These are phyloP conservation scores for Zaprionus lineosus DNA, from an alignment of 2,888 invertebrate genomes.

Conservation along the genomic window DNA sequence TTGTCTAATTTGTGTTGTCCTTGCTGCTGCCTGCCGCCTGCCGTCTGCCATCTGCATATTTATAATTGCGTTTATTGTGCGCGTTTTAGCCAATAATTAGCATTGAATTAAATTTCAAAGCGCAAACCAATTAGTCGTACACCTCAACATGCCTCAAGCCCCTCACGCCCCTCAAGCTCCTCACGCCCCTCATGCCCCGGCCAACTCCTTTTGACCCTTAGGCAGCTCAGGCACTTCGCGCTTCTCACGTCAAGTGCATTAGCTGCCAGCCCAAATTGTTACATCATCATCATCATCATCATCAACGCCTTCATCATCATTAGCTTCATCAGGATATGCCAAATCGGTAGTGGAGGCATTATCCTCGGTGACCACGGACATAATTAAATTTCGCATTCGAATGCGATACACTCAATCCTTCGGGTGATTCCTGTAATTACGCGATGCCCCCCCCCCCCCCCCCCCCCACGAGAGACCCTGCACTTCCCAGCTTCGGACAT, in stretches of 20 bases:
- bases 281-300: constrained; percentile 9
- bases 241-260: background rate
- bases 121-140: constrained; percentile 65
- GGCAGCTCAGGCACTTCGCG: background rate
- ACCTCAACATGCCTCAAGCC: too few relatives aligned
- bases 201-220: too few relatives aligned
- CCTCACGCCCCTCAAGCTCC: constrained; percentile 1
- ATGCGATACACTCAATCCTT: constrained; percentile 49
- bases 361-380: constrained; percentile 16
- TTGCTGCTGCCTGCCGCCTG: constrained; percentile 18
- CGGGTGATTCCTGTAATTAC: constrained; percentile 47
- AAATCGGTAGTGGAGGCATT: too few relatives aligned
- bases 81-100: constrained; percentile 63
- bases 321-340: constrained; percentile 9
- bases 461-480: too few relatives aligned
- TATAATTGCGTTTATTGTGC: constrained; percentile 68
- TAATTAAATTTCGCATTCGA: constrained; percentile 63
- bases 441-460: constrained; percentile 6
- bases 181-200: constrained; percentile 1
- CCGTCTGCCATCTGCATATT: constrained; percentile 26
- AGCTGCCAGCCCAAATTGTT: background rate
- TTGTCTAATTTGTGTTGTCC: constrained; percentile 9
- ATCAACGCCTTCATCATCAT: constrained; percentile 10
- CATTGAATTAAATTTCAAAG: constrained; percentile 69
- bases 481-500: too few relatives aligned